A percentile compares a stretch with the other conserved stretches of the same genome.
phyloP scores from a whole-genome alignment of 2,888 invertebrate genomes.

The Drosophila villosipedis region DNA sequence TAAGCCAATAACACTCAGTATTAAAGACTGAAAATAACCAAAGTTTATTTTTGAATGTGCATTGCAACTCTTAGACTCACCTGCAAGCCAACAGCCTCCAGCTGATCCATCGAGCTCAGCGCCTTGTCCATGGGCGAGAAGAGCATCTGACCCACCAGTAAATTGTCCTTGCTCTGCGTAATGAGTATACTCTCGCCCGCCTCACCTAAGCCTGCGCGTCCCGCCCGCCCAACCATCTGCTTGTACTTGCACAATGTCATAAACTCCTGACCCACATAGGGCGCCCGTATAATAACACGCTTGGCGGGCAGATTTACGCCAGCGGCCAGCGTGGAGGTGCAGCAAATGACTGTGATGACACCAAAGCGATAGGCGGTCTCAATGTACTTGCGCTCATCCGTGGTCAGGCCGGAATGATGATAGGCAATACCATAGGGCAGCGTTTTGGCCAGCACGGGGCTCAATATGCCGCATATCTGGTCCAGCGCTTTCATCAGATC shows the following conservation, averaged over 20 bases:
- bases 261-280: conserved; percentile 91
- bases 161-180: conserved; percentile 88
- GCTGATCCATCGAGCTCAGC: conserved; percentile 87
- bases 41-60: not conserved
- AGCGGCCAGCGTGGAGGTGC: conserved; percentile 98
- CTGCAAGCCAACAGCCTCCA: conserved; percentile 86
- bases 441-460: conserved; percentile 88
- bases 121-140: conserved; percentile 90
- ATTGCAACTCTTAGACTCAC: conserved; percentile 33
- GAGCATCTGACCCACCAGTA: conserved; percentile 87
- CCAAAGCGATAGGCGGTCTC: conserved; percentile 94
- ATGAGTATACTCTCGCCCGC: conserved; percentile 95
- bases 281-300: conserved; percentile 94
- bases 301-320: conserved; percentile 98
- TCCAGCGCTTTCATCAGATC: conserved; percentile 87
- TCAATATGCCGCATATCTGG: conserved; percentile 89
- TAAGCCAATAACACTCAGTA: conserved; percentile 90
- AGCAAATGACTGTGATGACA: conserved; percentile 94
- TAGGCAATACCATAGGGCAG: conserved; percentile 94
- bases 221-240: conserved; percentile 98
- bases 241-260: conserved; percentile 93
- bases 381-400: conserved; percentile 93
- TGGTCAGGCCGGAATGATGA: conserved; percentile 96
- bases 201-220: conserved; percentile 93
- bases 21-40: conserved; percentile 85